phyloP scores from a whole-genome alignment of 2,888 invertebrate species.

The Cephus spinipes region DNA sequence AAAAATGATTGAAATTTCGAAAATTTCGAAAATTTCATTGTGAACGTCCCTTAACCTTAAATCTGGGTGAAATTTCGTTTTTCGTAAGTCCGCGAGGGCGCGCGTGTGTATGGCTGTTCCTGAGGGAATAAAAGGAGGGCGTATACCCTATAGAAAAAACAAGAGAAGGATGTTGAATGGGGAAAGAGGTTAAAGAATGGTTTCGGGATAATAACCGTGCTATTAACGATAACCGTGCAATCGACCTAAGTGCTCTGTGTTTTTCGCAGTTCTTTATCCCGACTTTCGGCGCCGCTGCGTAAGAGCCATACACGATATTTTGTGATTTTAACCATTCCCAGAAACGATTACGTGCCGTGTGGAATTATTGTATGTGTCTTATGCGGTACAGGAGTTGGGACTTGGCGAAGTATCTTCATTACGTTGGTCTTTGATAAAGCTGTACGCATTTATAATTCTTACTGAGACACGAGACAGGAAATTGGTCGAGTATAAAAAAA shows the following conservation, averaged over 20 bases:
- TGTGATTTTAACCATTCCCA: background rate
- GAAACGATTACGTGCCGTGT: background rate
- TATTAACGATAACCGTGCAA: slow-evolving; percentile 25
- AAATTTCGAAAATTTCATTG: background rate
- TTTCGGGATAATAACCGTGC: slow-evolving; percentile 24
- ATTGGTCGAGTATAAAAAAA: background rate
- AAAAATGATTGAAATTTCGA: background rate
- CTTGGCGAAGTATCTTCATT: background rate
- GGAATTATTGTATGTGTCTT: background rate
- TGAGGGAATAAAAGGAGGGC: background rate
- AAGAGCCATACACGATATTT: background rate
- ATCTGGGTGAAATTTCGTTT: background rate
- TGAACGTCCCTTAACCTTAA: too few relatives aligned
- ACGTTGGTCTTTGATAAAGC: background rate
- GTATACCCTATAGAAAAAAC: background rate
- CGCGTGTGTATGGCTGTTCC: background rate
- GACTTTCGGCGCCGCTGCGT: background rate
- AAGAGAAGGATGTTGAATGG: background rate
- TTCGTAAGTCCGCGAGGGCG: background rate
- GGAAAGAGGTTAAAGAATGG: slow-evolving; percentile 15
- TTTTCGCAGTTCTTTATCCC: slow-evolving; percentile 7
- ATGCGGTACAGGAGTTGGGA: background rate
- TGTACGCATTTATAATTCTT: background rate
- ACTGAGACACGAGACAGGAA: background rate
- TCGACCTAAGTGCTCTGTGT: slow-evolving; percentile 32